Conservation (phyloP, 2,113 vertebrate species). For the Shinisaurus crocodilurus region DNA sequence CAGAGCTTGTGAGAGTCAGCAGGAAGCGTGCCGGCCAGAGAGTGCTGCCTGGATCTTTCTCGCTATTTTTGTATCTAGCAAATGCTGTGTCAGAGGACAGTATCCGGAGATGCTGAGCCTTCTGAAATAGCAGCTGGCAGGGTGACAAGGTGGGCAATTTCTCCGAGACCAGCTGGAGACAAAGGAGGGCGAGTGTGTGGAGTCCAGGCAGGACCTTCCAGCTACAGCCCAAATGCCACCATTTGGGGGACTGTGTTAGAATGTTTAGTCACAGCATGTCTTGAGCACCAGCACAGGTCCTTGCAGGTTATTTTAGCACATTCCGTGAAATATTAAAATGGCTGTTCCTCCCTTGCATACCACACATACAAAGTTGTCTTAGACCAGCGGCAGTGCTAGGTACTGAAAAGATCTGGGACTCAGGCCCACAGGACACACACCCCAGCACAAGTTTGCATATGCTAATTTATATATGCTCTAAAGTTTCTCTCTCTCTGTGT, state of each 20-base stretch:
- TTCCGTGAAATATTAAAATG: neutral
- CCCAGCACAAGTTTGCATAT: no score
- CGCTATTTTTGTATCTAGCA: slow-evolving; percentile 63
- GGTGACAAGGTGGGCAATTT: neutral
- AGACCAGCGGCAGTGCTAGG: no score
- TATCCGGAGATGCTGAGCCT: slow-evolving; percentile 48
- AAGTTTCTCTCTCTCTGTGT: no score
- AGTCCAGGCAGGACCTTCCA: neutral
- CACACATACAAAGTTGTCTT: neutral
- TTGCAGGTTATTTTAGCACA: neutral
- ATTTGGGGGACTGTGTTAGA: neutral
- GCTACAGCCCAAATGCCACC: neutral
- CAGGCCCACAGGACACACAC: no score
- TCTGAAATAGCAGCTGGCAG: slow-evolving; percentile 36
- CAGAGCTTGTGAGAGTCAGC: slow-evolving; percentile 53
- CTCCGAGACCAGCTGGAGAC: neutral
- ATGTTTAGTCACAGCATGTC: neutral
- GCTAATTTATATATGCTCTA: no score
- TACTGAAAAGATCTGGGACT: no score
- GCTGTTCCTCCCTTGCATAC: neutral
- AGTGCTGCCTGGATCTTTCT: slow-evolving; percentile 25
- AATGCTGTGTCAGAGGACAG: slow-evolving; percentile 66
- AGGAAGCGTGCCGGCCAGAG: slow-evolving; percentile 56
- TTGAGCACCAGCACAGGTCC: neutral
- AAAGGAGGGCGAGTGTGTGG: neutral